Evolutionary conservation across 2,113 vertebrate species (phyloP), one percentile per base, ranked within the genome.

Genomic region (Platysternon megacephalum): DNA sequence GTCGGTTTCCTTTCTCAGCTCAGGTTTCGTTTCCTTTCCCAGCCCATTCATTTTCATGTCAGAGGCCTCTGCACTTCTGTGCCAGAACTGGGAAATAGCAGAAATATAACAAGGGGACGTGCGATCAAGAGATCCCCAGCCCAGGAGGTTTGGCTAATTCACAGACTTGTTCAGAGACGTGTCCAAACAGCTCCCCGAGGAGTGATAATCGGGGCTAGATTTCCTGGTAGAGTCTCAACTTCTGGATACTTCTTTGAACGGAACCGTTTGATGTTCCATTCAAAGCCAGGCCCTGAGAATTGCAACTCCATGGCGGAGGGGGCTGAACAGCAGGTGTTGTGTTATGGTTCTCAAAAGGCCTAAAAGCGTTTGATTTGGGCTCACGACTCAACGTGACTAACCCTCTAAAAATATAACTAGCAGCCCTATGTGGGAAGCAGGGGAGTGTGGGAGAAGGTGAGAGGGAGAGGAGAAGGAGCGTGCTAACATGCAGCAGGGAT

Each of bases 381-480:
- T 91, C 84, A 85, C 17, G 84, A 79, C 24, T 90, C 87, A 76
- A 49, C 6, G 85, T 49, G 61, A 89, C 14, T 10, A 58, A 44
- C 4, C 53, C 84, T 72, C 81, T 65, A 52, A 65, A 92, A 84
- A 68, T 5, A 85, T 4, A 2, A 2, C 29, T 72, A 80, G 48
- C 35, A 11, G 0, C 9, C 0, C 16, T 17, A 10, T 68, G 0
- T 0, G 22, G 11, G 58, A 76, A 84, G 79, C 79, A 84, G 72
- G 85, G 81, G 53, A 86, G 80, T 11, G 44, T 61, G 72, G 90
- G 52, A 44, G 26, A 0, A 26, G n/a, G 19, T 2, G 21, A 44
- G 5, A 24, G 3, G 28, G 51, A 11, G 48, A 22, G 2, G 51
- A 14, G 10, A 12, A 3, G 2, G 2, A 24, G 29, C 4, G 1